phyloP scores from a whole-genome alignment of 2,888 invertebrate species.

The Tillus elongatus region DNA sequence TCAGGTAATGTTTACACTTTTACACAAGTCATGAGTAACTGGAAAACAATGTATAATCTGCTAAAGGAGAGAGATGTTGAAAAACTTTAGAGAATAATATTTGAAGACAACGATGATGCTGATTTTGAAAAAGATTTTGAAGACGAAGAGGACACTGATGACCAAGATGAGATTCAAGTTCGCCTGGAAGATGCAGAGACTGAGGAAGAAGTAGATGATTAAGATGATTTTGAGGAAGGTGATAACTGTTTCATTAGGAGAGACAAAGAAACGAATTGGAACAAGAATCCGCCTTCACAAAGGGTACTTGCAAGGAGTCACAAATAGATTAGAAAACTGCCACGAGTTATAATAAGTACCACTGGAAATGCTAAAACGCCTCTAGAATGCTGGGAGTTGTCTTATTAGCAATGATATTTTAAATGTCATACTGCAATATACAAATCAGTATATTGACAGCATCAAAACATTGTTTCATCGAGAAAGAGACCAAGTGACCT shows the following conservation, averaged over 20 bases:
- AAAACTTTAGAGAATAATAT: no score
- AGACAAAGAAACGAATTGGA: no score
- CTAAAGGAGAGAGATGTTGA: no score
- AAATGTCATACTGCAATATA: no score
- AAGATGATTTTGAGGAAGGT: no score
- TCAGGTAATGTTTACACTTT: no score
- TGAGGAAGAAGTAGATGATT: not conserved
- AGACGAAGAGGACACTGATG: not conserved
- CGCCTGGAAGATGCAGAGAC: not conserved
- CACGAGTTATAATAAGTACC: not conserved
- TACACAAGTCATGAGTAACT: no score
- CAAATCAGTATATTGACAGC: slow-evolving; percentile 18
- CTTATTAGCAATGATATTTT: no score
- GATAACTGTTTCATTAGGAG: no score
- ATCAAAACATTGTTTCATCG: slow-evolving; percentile 17
- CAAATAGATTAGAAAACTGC: not conserved
- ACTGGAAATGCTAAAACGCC: slow-evolving; percentile 3
- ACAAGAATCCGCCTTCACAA: not conserved
- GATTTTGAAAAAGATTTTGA: slow-evolving; percentile 1
- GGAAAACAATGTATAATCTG: no score
- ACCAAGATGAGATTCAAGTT: not conserved
- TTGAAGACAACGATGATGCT: no score
- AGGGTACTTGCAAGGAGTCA: not conserved
- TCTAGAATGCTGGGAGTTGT: slow-evolving; percentile 20
- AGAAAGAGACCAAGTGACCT: slow-evolving; percentile 18